Base-by-base conservation (phyloP, 2,888 invertebrate genomes). In the Amblyteles armatorius region DNA sequence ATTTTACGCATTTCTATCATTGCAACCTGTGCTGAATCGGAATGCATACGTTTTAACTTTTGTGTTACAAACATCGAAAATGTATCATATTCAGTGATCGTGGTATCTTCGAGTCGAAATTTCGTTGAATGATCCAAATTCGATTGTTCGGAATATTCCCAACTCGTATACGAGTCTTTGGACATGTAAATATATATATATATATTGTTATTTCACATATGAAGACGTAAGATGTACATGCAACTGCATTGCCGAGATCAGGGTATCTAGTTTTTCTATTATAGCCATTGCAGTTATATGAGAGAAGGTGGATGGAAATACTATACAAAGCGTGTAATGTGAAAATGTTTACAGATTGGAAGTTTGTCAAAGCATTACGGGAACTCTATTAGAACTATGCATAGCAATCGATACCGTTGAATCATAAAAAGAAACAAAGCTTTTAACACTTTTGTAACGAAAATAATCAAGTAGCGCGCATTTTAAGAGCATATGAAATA, bases 131-230 rank as follows among this genome's bases (percentile, higher is more conserved):
- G 60, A 26, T 29, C 26, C 60, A 9, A 26, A 29, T 60, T 60
- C 26, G 60, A 60, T 29, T 60, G 26, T 60, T 60, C 60, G 22
- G 60, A 22, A 60, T 29, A 26, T 60, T 60, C 60, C 22, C 29
- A 16, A 60, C 60, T 29, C 55, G 55, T 55, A 55, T n/a, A 55
- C 60, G 60, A 60, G 60, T 60, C 60, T 60, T 26, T 60, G 26
- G 60, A 60, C 22, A 60, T 60, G 26, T 22, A 60, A 60, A 57
- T 57, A 57, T 22, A 26, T 60, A 60, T n/a, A n/a, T n/a, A n/a
- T 60, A 7, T 26, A 26, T 7, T 16, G 50, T 36, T 36, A 50
- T 50, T 13, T 3, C 13, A 16, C 0, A 50, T 50, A 16, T n/a
- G n/a, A 50, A 16, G 50, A 50, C 50, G 29, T 60, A 26, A 22